phyloP scores from a whole-genome alignment of 2,113 vertebrate species.

The Hippocampus barbouri region DNA sequence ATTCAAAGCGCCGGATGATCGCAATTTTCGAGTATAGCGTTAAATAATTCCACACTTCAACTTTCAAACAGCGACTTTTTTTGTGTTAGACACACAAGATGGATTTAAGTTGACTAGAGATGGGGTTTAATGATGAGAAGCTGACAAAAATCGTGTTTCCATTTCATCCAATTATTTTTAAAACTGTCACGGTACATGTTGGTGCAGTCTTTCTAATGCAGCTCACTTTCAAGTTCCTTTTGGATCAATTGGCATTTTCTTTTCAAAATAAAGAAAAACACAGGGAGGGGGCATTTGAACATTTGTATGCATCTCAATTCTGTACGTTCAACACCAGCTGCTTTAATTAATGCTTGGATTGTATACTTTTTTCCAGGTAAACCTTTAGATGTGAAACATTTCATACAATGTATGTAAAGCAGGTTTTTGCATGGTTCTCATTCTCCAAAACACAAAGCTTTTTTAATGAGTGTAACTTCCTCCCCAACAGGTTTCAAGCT shows the following conservation, averaged over 20 bases:
- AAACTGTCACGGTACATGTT: constrained; percentile 24
- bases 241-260: constrained; percentile 33
- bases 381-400: not conserved
- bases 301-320: constrained; percentile 1
- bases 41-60: constrained; percentile 33
- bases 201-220: constrained; percentile 16
- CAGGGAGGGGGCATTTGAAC: not conserved
- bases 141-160: constrained; percentile 33
- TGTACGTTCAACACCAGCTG: not conserved
- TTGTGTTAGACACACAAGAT: constrained; percentile 18
- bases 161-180: constrained; percentile 42
- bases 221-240: constrained; percentile 33
- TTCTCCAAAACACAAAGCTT: not conserved
- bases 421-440: not conserved
- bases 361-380: not conserved
- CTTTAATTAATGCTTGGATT: not conserved
- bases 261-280: constrained; percentile 5
- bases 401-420: not conserved
- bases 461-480: not conserved
- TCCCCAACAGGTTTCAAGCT: not conserved
- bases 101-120: constrained; percentile 43
- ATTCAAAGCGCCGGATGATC: not conserved
- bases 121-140: constrained; percentile 46
- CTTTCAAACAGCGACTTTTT: not conserved
- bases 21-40: constrained; percentile 21